Conservation (phyloP, 2,888 invertebrate species). For the Trichogramma evanescens region DNA sequence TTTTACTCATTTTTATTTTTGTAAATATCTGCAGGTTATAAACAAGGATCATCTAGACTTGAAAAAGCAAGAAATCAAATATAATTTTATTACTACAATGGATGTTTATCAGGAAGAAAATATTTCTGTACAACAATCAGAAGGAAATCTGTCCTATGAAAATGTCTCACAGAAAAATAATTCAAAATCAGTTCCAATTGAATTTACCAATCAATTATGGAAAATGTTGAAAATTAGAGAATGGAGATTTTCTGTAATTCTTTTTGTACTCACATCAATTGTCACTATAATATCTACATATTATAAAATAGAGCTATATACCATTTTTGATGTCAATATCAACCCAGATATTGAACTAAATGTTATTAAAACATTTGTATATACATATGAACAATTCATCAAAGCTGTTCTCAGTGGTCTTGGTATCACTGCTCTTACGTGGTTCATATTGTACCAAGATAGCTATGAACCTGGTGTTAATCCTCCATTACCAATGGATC, state of each 20-base stretch:
- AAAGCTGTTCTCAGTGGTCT: constrained; percentile 46
- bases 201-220: too few relatives aligned
- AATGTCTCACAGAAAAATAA: too few relatives aligned
- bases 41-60: neutral
- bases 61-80: neutral
- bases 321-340: too few relatives aligned
- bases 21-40: neutral
- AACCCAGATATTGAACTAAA: neutral
- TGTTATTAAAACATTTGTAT: constrained; percentile 16
- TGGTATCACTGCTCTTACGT: constrained; percentile 51
- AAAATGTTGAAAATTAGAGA: too few relatives aligned
- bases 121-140: too few relatives aligned
- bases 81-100: constrained; percentile 4
- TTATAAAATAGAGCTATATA: too few relatives aligned
- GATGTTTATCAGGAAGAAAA: too few relatives aligned
- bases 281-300: too few relatives aligned
- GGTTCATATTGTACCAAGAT: constrained; percentile 57
- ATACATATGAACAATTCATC: constrained; percentile 32
- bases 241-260: too few relatives aligned
- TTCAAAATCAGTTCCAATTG: too few relatives aligned
- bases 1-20: neutral
- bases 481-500: constrained; percentile 54
- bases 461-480: constrained; percentile 55
- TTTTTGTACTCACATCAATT: too few relatives aligned
- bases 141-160: too few relatives aligned